Base-by-base conservation (phyloP, 2,888 invertebrate genomes). In the Agrotis segetum region DNA sequence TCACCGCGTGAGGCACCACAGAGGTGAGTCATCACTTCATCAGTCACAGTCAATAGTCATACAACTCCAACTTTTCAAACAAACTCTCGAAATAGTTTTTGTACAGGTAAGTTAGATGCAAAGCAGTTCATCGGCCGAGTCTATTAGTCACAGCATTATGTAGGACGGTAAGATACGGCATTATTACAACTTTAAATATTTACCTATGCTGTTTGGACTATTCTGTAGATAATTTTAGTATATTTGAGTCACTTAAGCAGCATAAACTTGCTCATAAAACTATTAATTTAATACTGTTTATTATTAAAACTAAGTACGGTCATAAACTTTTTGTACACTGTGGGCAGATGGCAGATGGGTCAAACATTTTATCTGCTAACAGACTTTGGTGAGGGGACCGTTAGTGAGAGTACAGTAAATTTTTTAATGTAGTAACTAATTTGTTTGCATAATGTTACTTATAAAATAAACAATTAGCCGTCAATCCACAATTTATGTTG, bases 1-100 rank as follows among this genome's bases (percentile, higher is more conserved):
- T 88, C 96, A 96, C 83, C 97, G 97, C 72, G 96, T 97, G 77
- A 92, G 97, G 77, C 97, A 97, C 90, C 97, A 97, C 83, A 96
- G 97, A 97, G 97, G 97, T 96, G 88, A 93, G 94, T 91, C 88
- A 89, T 74, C 60, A 64, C 40, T 40, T 40, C 40, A 40, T 40
- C 40, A 11, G 49, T 29, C 16, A 24, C 53, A 71, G 11, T 58
- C 64, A 40, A 11, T 40, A 9, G 11, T 56, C 55, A 58, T 17
- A 44, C 24, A 67, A 17, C n/a, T 63, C 49, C 17, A 71, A 68
- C 44, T 74, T 49, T 73, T 58, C 16, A 46, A 71, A 46, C 62
- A 59, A 44, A 65, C 24, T 67, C 14, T 74, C 11, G 11, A 63
- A 67, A 67, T 61, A 19, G 44, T 81, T 85, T 72, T 78, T 74